Evolutionary conservation across 1,140 invertebrate genomes (phyloP).

Genomic region (Branchinecta lindahli): DNA sequence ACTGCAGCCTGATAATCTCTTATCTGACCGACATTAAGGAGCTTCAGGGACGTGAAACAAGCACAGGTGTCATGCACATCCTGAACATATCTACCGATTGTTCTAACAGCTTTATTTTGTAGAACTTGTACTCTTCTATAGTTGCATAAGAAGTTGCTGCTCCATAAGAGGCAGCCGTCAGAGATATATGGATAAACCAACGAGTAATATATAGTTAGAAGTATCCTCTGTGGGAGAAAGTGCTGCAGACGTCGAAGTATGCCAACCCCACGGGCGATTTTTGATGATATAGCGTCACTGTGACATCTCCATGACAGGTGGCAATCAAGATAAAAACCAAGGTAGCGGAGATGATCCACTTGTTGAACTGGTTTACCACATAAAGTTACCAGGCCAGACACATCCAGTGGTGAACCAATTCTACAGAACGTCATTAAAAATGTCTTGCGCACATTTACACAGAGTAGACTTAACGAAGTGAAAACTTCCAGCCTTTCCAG

Average conservation of each 20-base stretch:
- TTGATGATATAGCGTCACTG: constrained; percentile 5
- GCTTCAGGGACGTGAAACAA: constrained; percentile 2
- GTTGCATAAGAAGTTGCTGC: constrained; percentile 2
- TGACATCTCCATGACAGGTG: neutral
- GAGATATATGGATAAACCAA: constrained; percentile 10
- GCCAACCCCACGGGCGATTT: neutral
- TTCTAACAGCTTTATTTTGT: constrained; percentile 4
- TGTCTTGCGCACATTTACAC: too few relatives aligned
- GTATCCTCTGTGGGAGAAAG: constrained; percentile 7
- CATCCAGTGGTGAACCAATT: too few relatives aligned
- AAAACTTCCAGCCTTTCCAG: too few relatives aligned
- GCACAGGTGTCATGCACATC: neutral
- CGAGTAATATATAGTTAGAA: constrained; percentile 2
- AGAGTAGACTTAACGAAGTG: too few relatives aligned
- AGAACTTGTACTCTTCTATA: constrained; percentile 9
- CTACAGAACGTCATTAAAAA: too few relatives aligned
- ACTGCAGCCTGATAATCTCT: neutral
- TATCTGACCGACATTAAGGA: constrained; percentile 10
- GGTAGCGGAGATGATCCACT: neutral
- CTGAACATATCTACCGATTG: neutral
- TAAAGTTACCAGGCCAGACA: too few relatives aligned
- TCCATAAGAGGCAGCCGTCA: neutral
- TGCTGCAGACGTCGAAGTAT: neutral
- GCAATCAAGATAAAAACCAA: constrained; percentile 11
- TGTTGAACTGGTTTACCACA: neutral